phyloP scores from a whole-genome alignment of 1,140 invertebrate species.

The Drosophila malerkotliana region DNA sequence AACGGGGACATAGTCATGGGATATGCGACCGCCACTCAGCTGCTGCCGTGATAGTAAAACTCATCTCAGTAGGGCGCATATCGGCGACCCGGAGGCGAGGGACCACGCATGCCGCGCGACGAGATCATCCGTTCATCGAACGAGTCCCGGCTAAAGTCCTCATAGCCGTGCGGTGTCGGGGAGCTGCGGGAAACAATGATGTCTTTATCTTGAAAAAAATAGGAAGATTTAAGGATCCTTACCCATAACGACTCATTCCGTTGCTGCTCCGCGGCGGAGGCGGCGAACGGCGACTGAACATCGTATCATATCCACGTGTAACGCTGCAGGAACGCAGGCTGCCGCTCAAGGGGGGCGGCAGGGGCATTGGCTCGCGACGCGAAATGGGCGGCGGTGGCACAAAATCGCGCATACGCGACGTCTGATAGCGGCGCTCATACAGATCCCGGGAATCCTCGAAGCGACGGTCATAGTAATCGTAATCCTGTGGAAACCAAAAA shows the following conservation, averaged over 20 bases:
- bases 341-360: slow-evolving; percentile 84
- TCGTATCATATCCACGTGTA: slow-evolving; percentile 88
- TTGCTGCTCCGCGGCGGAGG: slow-evolving; percentile 85
- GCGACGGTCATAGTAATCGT: slow-evolving; percentile 92
- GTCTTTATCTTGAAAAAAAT: too few species aligned
- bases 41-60: slow-evolving; percentile 75
- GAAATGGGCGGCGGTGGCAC: slow-evolving; percentile 86
- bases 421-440: slow-evolving; percentile 91
- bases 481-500: slow-evolving; percentile 86
- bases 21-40: slow-evolving; percentile 60
- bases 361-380: slow-evolving; percentile 84
- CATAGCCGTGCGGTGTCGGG: slow-evolving; percentile 86
- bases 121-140: slow-evolving; percentile 93
- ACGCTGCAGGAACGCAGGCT: slow-evolving; percentile 86
- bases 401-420: slow-evolving; percentile 86
- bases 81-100: slow-evolving; percentile 89
- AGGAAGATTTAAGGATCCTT: background rate
- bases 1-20: slow-evolving; percentile 33
- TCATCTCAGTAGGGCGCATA: slow-evolving; percentile 91
- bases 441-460: slow-evolving; percentile 91
- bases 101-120: slow-evolving; percentile 83
- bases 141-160: slow-evolving; percentile 93
- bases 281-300: slow-evolving; percentile 92
- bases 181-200: slow-evolving; percentile 32
- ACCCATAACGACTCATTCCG: slow-evolving; percentile 84